Percentiles rank a stretch among this genome's conserved stretches.
These are phyloP conservation scores for Drosophila stalkeri DNA, from an alignment of 2,888 invertebrate species.

Conservation along the genomic window DNA sequence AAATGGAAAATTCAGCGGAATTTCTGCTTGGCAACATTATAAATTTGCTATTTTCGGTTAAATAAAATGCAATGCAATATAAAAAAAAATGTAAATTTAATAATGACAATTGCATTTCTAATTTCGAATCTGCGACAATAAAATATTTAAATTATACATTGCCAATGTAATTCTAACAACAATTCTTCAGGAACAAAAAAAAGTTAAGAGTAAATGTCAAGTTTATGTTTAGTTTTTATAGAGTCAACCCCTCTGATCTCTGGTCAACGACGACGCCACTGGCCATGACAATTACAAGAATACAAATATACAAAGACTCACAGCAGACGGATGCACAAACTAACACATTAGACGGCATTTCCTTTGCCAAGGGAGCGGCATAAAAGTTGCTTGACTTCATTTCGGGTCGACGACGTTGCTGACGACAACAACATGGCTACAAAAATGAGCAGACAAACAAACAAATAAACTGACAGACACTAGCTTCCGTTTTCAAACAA, in stretches of 20 bases:
- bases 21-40: not conserved
- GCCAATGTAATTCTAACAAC: too few relatives aligned
- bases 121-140: too few relatives aligned
- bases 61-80: not conserved
- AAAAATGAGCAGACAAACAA: conserved; percentile 63
- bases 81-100: not conserved
- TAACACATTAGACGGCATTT: conserved; percentile 77
- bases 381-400: conserved; percentile 76
- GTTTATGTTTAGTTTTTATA: not conserved
- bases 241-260: conserved; percentile 2
- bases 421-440: conserved; percentile 42
- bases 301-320: conserved; percentile 19
- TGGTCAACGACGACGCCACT: conserved; percentile 47
- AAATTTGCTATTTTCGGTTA: not conserved
- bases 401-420: conserved; percentile 68
- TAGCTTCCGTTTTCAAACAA: conserved; percentile 81
- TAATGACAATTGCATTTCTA: not conserved
- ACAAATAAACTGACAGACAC: conserved; percentile 79
- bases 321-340: conserved; percentile 54
- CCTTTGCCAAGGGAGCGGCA: conserved; percentile 68
- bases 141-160: too few relatives aligned
- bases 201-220: not conserved
- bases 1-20: not conserved
- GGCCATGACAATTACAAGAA: conserved; percentile 53
- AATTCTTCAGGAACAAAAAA: too few relatives aligned